Percentiles rank a stretch among this genome's conserved stretches.
phyloP scores from a whole-genome alignment of 2,888 invertebrate genomes.

The Uropetala carovei region DNA sequence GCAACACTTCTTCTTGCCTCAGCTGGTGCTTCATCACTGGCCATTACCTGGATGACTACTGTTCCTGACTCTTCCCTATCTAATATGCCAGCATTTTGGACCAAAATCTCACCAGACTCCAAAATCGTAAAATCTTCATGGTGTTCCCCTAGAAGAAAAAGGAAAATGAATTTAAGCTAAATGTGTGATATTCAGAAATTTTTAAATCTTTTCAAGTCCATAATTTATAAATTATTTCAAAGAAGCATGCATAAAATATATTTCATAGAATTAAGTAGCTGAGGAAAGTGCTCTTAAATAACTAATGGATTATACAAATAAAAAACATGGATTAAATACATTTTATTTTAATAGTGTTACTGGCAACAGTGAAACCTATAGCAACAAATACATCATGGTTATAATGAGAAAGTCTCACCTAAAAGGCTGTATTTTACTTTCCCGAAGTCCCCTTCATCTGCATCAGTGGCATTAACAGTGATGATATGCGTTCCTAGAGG shows the following conservation, averaged over 20 bases:
- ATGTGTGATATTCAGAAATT: too few relatives aligned
- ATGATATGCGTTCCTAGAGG: conserved; percentile 84
- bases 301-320: background rate
- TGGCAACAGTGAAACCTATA: background rate
- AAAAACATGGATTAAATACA: background rate
- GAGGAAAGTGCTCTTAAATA: background rate
- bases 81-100: conserved; percentile 83
- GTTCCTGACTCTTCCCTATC: conserved; percentile 87
- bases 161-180: background rate
- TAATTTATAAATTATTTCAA: too few relatives aligned
- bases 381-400: background rate
- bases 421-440: conserved; percentile 86
- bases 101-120: conserved; percentile 76
- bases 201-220: too few relatives aligned
- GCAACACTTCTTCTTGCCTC: conserved; percentile 84
- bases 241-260: too few relatives aligned
- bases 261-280: too few relatives aligned
- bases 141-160: conserved; percentile 75
- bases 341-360: background rate
- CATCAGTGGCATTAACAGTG: conserved; percentile 86
- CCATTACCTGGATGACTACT: conserved; percentile 86
- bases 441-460: conserved; percentile 88
- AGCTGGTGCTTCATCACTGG: conserved; percentile 86
- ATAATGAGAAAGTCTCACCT: conserved; percentile 74
- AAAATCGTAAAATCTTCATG: conserved; percentile 85